A percentile compares a stretch with the other conserved stretches of the same genome.
Conservation (phyloP, 1,140 invertebrate species). For the Caenorhabditis latens region DNA sequence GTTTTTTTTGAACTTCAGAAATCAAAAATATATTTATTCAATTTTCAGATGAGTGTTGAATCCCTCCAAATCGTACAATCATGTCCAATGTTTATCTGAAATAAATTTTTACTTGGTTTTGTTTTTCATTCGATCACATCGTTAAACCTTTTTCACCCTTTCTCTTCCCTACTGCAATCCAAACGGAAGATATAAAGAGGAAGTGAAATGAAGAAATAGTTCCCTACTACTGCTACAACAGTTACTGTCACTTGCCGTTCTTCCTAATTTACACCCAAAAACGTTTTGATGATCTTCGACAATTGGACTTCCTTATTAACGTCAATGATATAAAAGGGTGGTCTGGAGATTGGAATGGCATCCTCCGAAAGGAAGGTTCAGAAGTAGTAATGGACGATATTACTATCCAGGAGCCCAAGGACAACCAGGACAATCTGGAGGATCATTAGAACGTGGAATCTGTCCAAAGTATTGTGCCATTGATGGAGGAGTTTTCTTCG, state of each 20-base stretch:
- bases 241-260: not conserved
- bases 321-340: slow-evolving; percentile 1
- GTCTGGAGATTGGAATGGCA: not conserved
- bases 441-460: slow-evolving; percentile 56
- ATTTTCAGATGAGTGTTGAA: slow-evolving; percentile 33
- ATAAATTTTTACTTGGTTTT: not conserved
- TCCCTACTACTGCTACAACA: not conserved
- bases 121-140: not conserved
- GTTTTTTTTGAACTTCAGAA: not conserved
- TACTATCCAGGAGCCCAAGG: slow-evolving; percentile 39
- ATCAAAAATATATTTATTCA: not conserved
- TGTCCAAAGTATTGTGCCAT: slow-evolving; percentile 50
- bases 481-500: slow-evolving; percentile 43
- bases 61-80: not conserved
- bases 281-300: not conserved
- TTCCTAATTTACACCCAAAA: slow-evolving; percentile 9
- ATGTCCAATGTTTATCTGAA: not conserved
- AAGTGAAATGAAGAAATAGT: not conserved
- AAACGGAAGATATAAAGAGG: not conserved
- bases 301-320: slow-evolving; percentile 14
- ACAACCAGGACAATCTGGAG: slow-evolving; percentile 37
- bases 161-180: not conserved
- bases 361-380: not conserved
- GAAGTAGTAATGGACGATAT: not conserved
- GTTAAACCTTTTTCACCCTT: not conserved